These are phyloP conservation scores for Drosophila greeni DNA, from an alignment of 2,888 invertebrate species.

Conservation along the genomic window DNA sequence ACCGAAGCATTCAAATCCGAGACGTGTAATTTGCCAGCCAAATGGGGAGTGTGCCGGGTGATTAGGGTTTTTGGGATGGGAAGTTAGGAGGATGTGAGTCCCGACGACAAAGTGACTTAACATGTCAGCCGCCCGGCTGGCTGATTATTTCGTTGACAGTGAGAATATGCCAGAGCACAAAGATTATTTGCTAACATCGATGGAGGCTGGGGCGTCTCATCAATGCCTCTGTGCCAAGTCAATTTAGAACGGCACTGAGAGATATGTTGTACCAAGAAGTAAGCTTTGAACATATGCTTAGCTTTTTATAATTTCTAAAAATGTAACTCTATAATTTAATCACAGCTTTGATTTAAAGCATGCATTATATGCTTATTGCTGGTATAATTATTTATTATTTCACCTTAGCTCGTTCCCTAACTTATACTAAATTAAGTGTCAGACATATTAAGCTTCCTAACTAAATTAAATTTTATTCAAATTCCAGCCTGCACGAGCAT, in stretches of 20 bases:
- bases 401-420: too few relatives aligned
- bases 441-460: neutral
- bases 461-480: neutral
- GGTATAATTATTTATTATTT: neutral
- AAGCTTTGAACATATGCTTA: neutral
- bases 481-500: neutral
- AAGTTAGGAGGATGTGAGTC: slow-evolving; percentile 14
- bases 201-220: slow-evolving; percentile 26
- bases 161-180: slow-evolving; percentile 42
- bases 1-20: slow-evolving; percentile 55
- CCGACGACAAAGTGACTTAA: slow-evolving; percentile 63
- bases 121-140: slow-evolving; percentile 56
- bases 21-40: slow-evolving; percentile 56
- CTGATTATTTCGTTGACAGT: slow-evolving; percentile 66
- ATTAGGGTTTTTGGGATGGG: neutral
- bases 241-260: slow-evolving; percentile 13
- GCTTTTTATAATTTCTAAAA: neutral
- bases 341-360: neutral
- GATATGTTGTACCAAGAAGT: neutral
- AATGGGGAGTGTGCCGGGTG: slow-evolving; percentile 13
- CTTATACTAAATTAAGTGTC: neutral
- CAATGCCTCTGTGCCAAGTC: slow-evolving; percentile 45
- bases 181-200: slow-evolving; percentile 37
- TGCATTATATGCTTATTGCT: neutral
- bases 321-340: too few relatives aligned